Evolutionary conservation across 2,113 vertebrate species (phyloP).

Genomic region (Apteryx mantelli): DNA sequence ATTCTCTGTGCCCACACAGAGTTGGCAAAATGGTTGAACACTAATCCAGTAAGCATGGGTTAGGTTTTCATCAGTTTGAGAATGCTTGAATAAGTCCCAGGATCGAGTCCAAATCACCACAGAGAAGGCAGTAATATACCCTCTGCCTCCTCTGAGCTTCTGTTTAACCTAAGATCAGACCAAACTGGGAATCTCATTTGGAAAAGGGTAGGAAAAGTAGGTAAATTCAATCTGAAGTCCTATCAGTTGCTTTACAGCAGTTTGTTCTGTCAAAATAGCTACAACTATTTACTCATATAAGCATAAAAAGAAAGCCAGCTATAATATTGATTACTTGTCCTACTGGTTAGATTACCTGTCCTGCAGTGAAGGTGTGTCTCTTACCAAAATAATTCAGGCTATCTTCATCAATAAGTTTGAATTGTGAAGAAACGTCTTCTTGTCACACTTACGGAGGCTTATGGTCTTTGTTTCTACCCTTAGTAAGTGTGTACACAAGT

Average conservation of each 20-base stretch:
- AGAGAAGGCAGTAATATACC: background rate
- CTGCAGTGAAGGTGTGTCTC: background rate
- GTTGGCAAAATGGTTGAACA: background rate
- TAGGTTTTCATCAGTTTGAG: background rate
- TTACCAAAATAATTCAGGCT: background rate
- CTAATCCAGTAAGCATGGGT: background rate
- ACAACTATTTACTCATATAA: background rate
- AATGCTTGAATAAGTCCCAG: background rate
- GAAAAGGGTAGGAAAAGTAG: background rate
- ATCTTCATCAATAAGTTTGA: background rate
- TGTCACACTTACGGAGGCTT: no score
- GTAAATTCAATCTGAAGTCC: background rate
- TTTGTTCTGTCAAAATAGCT: background rate
- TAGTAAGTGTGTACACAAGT: background rate
- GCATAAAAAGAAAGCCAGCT: background rate
- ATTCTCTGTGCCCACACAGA: background rate
- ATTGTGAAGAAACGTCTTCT: background rate
- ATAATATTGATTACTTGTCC: background rate
- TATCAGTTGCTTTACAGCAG: background rate
- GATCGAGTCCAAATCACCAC: background rate
- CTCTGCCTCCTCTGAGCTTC: background rate
- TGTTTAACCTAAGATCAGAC: background rate
- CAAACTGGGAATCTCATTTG: background rate
- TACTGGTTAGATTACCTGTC: background rate
- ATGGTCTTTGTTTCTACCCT: background rate